Percentiles rank a stretch among this genome's conserved stretches.
Evolutionary conservation across 2,113 vertebrate genomes (phyloP).

Genomic region (Seriola aureovittata): DNA sequence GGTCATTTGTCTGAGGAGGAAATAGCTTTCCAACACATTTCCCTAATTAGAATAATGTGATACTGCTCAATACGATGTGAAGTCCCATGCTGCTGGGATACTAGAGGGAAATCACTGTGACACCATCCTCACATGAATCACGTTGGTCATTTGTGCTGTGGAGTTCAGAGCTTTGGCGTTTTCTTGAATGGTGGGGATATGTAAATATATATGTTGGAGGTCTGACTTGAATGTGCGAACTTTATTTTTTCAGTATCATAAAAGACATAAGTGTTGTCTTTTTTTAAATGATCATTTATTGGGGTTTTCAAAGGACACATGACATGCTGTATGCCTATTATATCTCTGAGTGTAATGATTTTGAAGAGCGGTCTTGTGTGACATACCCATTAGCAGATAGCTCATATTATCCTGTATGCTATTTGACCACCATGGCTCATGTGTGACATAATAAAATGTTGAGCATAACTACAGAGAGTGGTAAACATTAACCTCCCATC

Average conservation of each 20-base stretch:
- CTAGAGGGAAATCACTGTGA: conserved; percentile 68
- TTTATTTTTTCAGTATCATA: background rate
- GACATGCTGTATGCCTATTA: background rate
- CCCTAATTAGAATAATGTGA: conserved; percentile 82
- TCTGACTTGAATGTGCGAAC: conserved; percentile 17
- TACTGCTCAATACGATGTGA: conserved; percentile 70
- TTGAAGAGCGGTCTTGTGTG: background rate
- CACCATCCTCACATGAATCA: conserved; percentile 69
- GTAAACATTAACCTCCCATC: conserved; percentile 39
- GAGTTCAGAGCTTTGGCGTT: conserved; percentile 24
- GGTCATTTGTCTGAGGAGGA: conserved; percentile 77
- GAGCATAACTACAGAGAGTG: background rate
- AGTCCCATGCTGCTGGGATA: conserved; percentile 81
- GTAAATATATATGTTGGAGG: conserved; percentile 28
- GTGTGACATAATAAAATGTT: conserved; percentile 34
- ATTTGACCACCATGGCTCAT: background rate
- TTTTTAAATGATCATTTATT: background rate
- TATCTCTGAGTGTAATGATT: background rate
- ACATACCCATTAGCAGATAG: background rate
- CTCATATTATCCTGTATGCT: background rate
- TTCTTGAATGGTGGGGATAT: conserved; percentile 21
- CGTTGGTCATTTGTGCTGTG: conserved; percentile 43
- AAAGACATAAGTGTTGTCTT: background rate
- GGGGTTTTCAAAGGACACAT: background rate
- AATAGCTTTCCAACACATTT: conserved; percentile 83